These are phyloP conservation scores for Lasioglossum lativentre DNA, from an alignment of 2,888 invertebrate genomes.

Conservation along the genomic window DNA sequence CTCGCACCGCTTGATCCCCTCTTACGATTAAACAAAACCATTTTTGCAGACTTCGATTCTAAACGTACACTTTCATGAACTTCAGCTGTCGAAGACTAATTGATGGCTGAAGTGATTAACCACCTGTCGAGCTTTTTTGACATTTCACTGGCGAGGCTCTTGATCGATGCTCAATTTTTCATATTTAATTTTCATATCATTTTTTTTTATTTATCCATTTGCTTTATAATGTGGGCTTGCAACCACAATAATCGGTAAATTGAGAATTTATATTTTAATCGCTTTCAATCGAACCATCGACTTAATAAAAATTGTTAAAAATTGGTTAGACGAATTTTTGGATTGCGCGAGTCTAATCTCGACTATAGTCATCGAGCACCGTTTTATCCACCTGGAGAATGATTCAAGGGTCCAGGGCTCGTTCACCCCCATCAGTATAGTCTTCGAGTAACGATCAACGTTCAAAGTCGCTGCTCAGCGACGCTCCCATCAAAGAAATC, in stretches of 20 bases:
- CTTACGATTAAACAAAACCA: background rate
- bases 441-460: constrained; percentile 30
- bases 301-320: background rate
- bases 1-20: background rate
- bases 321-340: background rate
- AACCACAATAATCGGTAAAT: no score
- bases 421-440: background rate
- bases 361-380: background rate
- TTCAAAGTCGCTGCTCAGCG: constrained; percentile 24
- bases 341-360: background rate
- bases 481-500: constrained; percentile 37
- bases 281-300: no score
- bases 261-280: no score
- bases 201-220: background rate
- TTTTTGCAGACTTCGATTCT: background rate
- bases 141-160: background rate
- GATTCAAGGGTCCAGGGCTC: background rate
- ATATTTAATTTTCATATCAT: no score
- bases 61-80: background rate
- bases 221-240: no score
- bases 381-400: background rate
- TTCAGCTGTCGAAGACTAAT: background rate
- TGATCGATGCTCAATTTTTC: background rate
- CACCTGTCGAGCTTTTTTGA: background rate
- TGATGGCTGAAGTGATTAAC: background rate